Conservation (phyloP, 2,113 vertebrate species). For the Bagarius yarrelli region DNA sequence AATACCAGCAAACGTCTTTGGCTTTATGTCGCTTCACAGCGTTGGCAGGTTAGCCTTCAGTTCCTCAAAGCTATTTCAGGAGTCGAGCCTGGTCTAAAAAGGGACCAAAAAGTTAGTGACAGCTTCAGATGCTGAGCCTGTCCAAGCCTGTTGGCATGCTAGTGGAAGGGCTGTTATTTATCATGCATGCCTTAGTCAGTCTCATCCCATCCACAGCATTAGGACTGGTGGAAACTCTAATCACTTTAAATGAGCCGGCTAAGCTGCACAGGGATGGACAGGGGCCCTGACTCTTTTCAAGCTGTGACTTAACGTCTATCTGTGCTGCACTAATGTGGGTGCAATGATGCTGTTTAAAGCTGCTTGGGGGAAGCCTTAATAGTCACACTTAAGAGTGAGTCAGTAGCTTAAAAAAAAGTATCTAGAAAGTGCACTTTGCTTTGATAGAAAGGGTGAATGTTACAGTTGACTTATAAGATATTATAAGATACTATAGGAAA, state of each 20-base stretch:
- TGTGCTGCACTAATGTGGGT: slow-evolving; percentile 35
- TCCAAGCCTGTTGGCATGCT: slow-evolving; percentile 27
- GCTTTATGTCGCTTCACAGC: background rate
- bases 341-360: slow-evolving; percentile 26
- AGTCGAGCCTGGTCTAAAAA: background rate
- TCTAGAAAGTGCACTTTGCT: background rate
- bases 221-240: slow-evolving; percentile 53
- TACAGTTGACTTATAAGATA: background rate
- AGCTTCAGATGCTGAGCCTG: slow-evolving; percentile 39
- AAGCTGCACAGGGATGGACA: slow-evolving; percentile 54
- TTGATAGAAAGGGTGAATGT: background rate
- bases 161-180: slow-evolving; percentile 27
- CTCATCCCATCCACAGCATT: slow-evolving; percentile 53
- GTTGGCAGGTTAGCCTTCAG: background rate
- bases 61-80: slow-evolving; percentile 18
- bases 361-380: slow-evolving; percentile 17
- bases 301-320: slow-evolving; percentile 55
- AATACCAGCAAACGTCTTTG: slow-evolving; percentile 15
- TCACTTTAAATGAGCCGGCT: slow-evolving; percentile 60
- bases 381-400: background rate
- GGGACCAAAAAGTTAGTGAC: background rate
- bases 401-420: background rate
- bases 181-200: slow-evolving; percentile 32
- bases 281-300: slow-evolving; percentile 54
- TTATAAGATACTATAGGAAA: background rate